Evolutionary conservation across 1,140 invertebrate genomes (phyloP).

Genomic region (Nephila pilipes): DNA sequence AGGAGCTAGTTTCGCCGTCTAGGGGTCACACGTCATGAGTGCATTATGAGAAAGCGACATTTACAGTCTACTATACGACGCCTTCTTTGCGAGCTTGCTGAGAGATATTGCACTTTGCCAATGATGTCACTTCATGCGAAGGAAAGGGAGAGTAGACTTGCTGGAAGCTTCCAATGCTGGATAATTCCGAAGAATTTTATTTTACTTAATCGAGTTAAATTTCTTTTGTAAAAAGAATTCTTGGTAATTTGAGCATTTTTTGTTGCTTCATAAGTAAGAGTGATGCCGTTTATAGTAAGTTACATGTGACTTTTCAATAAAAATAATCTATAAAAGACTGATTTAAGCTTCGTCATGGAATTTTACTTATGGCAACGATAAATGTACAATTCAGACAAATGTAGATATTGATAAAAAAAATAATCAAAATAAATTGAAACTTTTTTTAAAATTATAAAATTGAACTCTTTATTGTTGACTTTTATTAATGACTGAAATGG

Average conservation of each 20-base stretch:
- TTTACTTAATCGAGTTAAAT: neutral
- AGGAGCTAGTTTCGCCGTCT: slow-evolving; percentile 56
- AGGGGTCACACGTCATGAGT: slow-evolving; percentile 56
- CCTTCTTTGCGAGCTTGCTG: neutral
- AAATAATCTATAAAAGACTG: no score
- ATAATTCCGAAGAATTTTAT: neutral
- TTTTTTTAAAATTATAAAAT: no score
- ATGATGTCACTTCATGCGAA: slow-evolving; percentile 2
- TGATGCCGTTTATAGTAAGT: neutral
- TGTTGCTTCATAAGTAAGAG: neutral
- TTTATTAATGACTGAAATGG: no score
- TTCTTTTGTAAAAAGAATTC: neutral
- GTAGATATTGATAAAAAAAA: no score
- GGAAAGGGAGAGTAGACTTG: neutral
- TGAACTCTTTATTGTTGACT: no score
- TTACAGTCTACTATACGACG: slow-evolving; percentile 62
- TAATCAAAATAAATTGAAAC: no score
- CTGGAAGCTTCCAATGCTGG: neutral
- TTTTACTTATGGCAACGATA: no score
- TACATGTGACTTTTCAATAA: no score
- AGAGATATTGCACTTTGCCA: slow-evolving; percentile 43
- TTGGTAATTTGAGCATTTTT: neutral
- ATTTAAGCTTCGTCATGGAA: no score
- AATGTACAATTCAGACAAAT: no score
- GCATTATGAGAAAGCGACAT: slow-evolving; percentile 67